Evolutionary conservation across 2,113 vertebrate species (phyloP).

Genomic region (Alexandromys fortis): DNA sequence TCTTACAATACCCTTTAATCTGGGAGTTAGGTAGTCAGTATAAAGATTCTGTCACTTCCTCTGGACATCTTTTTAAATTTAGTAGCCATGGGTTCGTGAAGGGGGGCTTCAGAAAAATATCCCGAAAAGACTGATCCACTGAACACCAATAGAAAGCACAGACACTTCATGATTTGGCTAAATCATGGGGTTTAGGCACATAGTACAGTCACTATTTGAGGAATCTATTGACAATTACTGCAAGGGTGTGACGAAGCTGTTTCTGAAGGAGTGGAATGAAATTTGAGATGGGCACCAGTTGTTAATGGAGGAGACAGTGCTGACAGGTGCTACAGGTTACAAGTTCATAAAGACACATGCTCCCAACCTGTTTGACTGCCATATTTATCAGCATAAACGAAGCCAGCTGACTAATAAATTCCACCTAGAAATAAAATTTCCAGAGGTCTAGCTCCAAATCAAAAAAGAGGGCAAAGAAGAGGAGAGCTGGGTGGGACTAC

Average conservation of each 20-base stretch:
- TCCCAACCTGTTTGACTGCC: not conserved
- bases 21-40: not conserved
- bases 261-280: not conserved
- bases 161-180: not conserved
- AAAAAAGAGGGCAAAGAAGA: not conserved
- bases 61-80: not conserved
- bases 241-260: not conserved
- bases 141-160: not conserved
- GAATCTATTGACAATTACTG: not conserved
- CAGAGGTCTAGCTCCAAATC: not conserved
- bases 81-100: not conserved
- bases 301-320: not conserved
- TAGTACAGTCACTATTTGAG: not conserved
- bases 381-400: not conserved
- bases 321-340: not conserved
- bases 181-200: not conserved
- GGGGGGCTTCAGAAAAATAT: not conserved
- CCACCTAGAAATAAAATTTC: not conserved
- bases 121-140: not conserved
- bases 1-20: not conserved
- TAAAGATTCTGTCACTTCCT: not conserved
- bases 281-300: not conserved
- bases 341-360: not conserved
- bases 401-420: not conserved
- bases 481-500: not conserved